Evolutionary conservation across 2,113 vertebrate species (phyloP), one percentile per base, ranked within the genome.

Genomic region (Physeter macrocephalus): DNA sequence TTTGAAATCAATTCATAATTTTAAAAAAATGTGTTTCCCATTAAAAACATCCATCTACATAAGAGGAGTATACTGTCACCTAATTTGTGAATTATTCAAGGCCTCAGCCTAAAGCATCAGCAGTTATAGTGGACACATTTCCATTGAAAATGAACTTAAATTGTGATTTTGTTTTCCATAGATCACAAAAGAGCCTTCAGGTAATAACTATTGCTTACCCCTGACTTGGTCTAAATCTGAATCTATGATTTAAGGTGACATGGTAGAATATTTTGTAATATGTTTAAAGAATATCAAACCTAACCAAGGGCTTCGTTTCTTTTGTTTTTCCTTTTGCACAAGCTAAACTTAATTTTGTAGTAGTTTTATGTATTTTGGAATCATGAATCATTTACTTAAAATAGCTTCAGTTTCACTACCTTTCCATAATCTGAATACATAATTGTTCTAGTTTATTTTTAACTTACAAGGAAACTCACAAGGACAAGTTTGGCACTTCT

Each of bases 381-480:
- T 82, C 69, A 88, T 81, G 72, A 95, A 96, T 94, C 77, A 96
- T 95, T 94, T 62, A 81, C 80, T 94, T 93, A 87, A 90, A 92
- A 95, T 80, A 95, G 75, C 92, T 95, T 94, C 94, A 90, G 93
- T 94, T 86, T 93, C 83, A 78, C 93, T 96, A 93, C 59, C 61
- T 88, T 97, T 96, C 64, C 61, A 39, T 93, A 66, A 86, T 96
- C 75, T 87, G 69, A 96, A 95, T 75, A 41, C 64, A 57, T 82
- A 81, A 96, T 95, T 93, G 59, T 95, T 90, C 23, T 52, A 46
- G 61, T 93, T 96, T 97, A 90, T 92, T 96, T 98, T 96, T 82
- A 96, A 88, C 66, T 81, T 91, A 74, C 36, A 90, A 88, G 85
- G 94, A 95, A 97, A 96, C 49, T 90, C 57, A 92, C 36, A 81